Evolutionary conservation across 2,113 vertebrate genomes (phyloP), one percentile per base, ranked within the genome.

Genomic region (Brachypteracias leptosomus): DNA sequence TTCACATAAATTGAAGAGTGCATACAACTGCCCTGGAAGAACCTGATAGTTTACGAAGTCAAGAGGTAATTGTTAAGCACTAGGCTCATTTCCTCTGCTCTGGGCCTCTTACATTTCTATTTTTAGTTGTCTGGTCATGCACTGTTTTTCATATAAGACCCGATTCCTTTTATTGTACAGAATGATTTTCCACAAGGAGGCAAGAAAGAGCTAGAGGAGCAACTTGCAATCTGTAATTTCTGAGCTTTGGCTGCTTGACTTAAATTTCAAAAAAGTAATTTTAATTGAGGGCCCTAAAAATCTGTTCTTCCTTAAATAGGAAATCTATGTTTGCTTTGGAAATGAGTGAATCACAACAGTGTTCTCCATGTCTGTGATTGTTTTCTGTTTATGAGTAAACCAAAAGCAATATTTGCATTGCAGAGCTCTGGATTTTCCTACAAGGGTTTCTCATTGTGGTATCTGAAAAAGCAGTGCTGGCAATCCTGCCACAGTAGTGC

Each of bases 161-260:
- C 35, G 19, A 44, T 78, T 91, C 57, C 29, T 93, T 83, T 95
- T n/a, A 59, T 74, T 74, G 29, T 73, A 42, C 57, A 44, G 66
- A 82, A 79, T 65, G 40, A 31, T 85, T 91, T 93, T 57, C 89
- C 59, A 24, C 66, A 92, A 78, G 46, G 16, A 40, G 3, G 47
- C 2, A 44, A n/a, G 67, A 54, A 68, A 68, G 8, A 31, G 21
- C 58, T 82, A 57, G 73, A 81, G 62, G 20, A 91, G 6, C n/a
- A 95, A 91, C 21, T 44, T 49, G 19, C 61, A 89, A 91, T 88
- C 89, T 95, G 40, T 83, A 70, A 91, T 96, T 96, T 94, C 75
- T 83, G 76, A 63, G 35, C 22, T 84, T 89, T 92, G 67, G 25
- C 72, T 88, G 17, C 88, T 88, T 83, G 59, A 74, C 89, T 94